Evolutionary conservation across 2,113 vertebrate species (phyloP).

Genomic region (Lichenostomus cassidix): DNA sequence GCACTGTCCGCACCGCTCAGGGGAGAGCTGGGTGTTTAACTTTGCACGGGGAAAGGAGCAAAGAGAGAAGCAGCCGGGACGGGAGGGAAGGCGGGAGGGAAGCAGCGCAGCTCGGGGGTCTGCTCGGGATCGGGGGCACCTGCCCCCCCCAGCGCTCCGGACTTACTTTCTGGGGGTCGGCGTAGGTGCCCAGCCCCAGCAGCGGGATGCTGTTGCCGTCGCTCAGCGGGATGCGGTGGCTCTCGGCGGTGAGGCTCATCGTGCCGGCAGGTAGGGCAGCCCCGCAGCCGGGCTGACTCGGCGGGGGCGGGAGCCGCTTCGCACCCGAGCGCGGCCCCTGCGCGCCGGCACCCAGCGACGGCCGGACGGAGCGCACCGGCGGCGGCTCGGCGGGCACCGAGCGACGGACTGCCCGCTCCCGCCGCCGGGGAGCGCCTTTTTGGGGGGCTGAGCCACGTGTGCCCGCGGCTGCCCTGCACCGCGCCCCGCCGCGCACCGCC

Average conservation of each 20-base stretch:
- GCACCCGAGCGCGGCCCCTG: neutral
- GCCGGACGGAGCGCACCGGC: neutral
- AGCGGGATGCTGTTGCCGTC: conserved; percentile 88
- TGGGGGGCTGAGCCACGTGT: too few relatives aligned
- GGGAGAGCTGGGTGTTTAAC: neutral
- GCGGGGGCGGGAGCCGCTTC: neutral
- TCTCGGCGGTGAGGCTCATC: conserved; percentile 75
- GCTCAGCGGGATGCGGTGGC: conserved; percentile 79
- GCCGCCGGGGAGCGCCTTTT: too few relatives aligned
- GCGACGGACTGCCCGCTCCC: too few relatives aligned
- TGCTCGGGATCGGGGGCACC: neutral
- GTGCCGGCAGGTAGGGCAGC: conserved; percentile 14
- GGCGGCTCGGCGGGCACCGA: neutral
- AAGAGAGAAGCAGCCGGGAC: neutral
- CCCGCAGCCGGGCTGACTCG: neutral
- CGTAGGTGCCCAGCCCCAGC: conserved; percentile 88
- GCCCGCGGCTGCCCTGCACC: too few relatives aligned
- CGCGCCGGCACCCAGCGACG: neutral
- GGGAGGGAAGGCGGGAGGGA: neutral
- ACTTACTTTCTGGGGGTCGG: conserved; percentile 81
- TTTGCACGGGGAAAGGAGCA: neutral
- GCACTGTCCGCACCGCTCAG: neutral
- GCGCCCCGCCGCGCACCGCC: too few relatives aligned
- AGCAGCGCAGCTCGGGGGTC: neutral
- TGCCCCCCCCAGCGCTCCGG: neutral